A percentile compares a stretch with the other conserved stretches of the same genome.
Evolutionary conservation across 2,797 vertebrate species (phyloP).

Genomic region (Brachymystax lenok): DNA sequence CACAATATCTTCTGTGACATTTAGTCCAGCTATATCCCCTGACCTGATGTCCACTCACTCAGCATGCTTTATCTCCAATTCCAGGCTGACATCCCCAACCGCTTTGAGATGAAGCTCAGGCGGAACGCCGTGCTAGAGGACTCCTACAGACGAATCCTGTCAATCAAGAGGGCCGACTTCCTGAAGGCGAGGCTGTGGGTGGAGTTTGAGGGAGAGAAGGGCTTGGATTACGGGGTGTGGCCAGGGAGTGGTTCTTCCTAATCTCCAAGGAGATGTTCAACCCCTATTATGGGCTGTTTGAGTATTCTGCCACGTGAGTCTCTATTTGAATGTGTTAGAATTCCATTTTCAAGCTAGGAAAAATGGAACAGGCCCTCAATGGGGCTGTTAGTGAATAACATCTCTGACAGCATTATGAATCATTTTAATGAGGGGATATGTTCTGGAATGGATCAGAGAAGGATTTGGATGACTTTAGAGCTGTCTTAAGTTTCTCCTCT

Average conservation of each 20-base stretch:
- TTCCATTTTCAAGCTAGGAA: not conserved
- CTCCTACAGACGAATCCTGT: slow-evolving; percentile 90
- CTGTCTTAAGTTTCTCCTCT: not conserved
- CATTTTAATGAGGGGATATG: not conserved
- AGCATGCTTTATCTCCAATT: not conserved
- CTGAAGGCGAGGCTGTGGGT: slow-evolving; percentile 96
- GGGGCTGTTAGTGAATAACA: not conserved
- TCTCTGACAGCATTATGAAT: not conserved
- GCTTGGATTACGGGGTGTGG: slow-evolving; percentile 95
- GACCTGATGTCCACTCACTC: not conserved
- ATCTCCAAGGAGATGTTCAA: slow-evolving; percentile 99
- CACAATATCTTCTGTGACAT: no score
- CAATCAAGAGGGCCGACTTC: slow-evolving; percentile 87
- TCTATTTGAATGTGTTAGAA: not conserved
- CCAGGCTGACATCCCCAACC: slow-evolving; percentile 93
- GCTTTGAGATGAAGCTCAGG: slow-evolving; percentile 93
- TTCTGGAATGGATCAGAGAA: not conserved
- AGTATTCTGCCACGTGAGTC: slow-evolving; percentile 98
- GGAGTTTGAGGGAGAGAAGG: slow-evolving; percentile 96
- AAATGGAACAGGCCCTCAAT: no score
- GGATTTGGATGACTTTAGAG: not conserved
- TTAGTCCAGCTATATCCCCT: no score
- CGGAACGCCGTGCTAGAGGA: slow-evolving; percentile 89
- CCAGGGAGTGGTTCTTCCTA: slow-evolving; percentile 98
- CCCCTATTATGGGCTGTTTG: slow-evolving; percentile 96